Base-by-base conservation (phyloP, 1,140 invertebrate genomes). In the Acyrthosiphon pisum region DNA sequence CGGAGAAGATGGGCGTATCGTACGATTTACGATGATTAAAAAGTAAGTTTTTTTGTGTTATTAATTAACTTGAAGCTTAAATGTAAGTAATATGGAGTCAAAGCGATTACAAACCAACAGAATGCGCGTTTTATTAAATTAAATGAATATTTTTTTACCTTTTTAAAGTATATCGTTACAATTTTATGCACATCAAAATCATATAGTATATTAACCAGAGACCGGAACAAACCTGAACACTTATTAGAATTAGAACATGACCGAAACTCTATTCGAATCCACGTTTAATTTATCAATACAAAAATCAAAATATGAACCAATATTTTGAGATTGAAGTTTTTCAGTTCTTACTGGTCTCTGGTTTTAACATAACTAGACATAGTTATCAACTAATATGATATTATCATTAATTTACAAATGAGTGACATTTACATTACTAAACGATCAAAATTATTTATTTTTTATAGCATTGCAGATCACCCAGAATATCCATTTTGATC, bases 401-500 rank as follows among this genome's bases (percentile, higher is more conserved):
- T 76, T n/a, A n/a, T 20, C 8, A 60, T 60, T 60, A 4, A 68
- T 68, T n/a, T 68, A 68, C 18, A 68, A n/a, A n/a, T n/a, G 14
- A n/a, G 4, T n/a, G n/a, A 68, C 60, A 68, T 68, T n/a, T 68
- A 53, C 20, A 53, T 68, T 68, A 14, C 14, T 68, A 11, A 68
- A 68, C 14, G 0, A n/a, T 68, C 20, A 68, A 60, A 68, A 68
- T 37, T 68, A 68, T 68, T 68, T n/a, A 14, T 68, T 68, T n/a
- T n/a, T 18, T 6, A 18, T 6, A 76, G 60, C n/a, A n/a, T 76
- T n/a, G 60, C 18, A n/a, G 60, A 76, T 76, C 60, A 76, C 4
- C 60, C 60, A 76, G 60, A 76, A 76, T 76, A n/a, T n/a, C 60
- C 60, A 76, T 76, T 76, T 76, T 76, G 60, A 76, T n/a, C 30